Evolutionary conservation across 2,888 invertebrate genomes (phyloP), one percentile per base, ranked within the genome.

Genomic region (Bimastos eiseni): DNA sequence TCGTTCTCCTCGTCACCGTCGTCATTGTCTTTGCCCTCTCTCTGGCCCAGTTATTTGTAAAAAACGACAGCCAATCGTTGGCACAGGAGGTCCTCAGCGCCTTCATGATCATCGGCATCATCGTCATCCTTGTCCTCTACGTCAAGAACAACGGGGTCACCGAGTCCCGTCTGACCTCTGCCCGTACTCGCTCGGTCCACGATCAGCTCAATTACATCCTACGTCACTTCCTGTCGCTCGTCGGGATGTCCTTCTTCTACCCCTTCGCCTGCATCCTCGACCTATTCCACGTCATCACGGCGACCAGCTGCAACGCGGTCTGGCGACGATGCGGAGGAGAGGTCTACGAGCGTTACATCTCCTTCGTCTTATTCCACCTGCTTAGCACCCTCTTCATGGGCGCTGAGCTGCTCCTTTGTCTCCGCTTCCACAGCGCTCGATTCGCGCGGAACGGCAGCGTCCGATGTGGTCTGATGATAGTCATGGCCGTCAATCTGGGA

Each of bases 181-280:
- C 19, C 4, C 83, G 83, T 34, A 6, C 11, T n/a, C 30, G 83
- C 30, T 33, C 30, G 24, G 55, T 84, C 21, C 84, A 34, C 17
- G 84, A 33, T 17, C 3, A 34, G 84, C 36, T 84, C 19, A 84
- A 34, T 34, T 36, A 33, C 84, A 84, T 84, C 36, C 84, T 84
- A 3, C 34, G 84, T 34, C 84, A 84, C 36, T 84, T 36, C 34
- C 84, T 84, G 33, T 84, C 84, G 34, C 5, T 84, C 36, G 84
- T 84, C 34, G 84, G 84, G 4, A 84, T 84, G 84, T 84, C 84
- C 21, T 36, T 84, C 84, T 84, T 84, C 84, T 84, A 84, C n/a
- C 84, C 84, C 34, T 84, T 84, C 84, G 34, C 84, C 84, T 84
- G 84, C 33, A 84, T n/a, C 36, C 84, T 84, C 5, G 84, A 84